These are phyloP conservation scores for Galerucella pusilla DNA, from an alignment of 2,888 invertebrate species.

Conservation along the genomic window DNA sequence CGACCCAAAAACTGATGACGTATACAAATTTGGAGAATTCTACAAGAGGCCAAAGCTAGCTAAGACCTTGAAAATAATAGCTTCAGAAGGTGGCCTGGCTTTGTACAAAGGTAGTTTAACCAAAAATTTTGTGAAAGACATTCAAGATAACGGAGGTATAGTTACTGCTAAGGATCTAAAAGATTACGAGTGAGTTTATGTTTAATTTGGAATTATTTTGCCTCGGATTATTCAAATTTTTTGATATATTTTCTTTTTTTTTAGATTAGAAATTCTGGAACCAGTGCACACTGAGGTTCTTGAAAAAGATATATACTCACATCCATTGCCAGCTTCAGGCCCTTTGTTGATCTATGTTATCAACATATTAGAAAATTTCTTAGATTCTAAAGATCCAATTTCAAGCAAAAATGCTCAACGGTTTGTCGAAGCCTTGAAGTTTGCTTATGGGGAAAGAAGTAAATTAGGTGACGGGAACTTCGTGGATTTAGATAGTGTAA, in stretches of 20 bases:
- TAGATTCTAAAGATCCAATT: conserved; percentile 54
- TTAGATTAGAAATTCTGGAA: conserved; percentile 73
- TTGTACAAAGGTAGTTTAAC: conserved; percentile 71
- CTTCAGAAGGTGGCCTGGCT: conserved; percentile 67
- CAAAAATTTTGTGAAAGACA: conserved; percentile 59
- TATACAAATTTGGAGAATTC: conserved; percentile 48
- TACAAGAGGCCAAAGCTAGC: conserved; percentile 62
- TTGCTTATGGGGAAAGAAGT: conserved; percentile 87
- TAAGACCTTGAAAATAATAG: conserved; percentile 68
- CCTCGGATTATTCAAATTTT: too few relatives aligned
- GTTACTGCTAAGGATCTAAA: conserved; percentile 82
- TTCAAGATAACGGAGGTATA: conserved; percentile 74
- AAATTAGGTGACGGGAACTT: conserved; percentile 82
- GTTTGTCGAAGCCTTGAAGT: conserved; percentile 90
- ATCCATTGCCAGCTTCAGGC: conserved; percentile 89
- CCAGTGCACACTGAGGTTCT: conserved; percentile 71
- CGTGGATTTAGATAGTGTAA: conserved; percentile 51
- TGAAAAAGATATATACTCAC: conserved; percentile 77
- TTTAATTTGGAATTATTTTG: conserved; percentile 4
- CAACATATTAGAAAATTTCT: conserved; percentile 76
- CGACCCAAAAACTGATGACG: conserved; percentile 49
- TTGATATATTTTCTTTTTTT: conserved; percentile 42
- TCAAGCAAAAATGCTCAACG: conserved; percentile 76
- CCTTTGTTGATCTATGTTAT: conserved; percentile 83
- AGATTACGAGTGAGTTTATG: conserved; percentile 72